These are phyloP conservation scores for Oreonectes daqikongensis DNA, from an alignment of 2,797 vertebrate species.

Conservation along the genomic window DNA sequence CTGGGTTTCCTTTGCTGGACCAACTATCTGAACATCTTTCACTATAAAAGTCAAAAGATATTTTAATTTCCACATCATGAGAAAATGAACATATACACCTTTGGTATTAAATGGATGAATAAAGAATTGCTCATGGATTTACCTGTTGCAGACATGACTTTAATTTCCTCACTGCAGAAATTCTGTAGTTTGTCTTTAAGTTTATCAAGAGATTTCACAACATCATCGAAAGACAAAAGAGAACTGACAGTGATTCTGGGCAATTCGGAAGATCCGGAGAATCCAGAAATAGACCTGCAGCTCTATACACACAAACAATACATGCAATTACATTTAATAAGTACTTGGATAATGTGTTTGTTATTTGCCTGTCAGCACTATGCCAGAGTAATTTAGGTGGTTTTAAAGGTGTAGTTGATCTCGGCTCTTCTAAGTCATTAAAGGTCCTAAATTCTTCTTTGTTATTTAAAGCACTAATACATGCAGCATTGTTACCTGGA, in stretches of 20 bases:
- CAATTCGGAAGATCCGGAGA: background rate
- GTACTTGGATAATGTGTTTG: background rate
- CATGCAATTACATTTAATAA: background rate
- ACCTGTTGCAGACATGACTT: background rate
- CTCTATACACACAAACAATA: background rate
- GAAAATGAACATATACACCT: background rate
- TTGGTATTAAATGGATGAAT: background rate
- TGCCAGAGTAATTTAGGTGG: background rate
- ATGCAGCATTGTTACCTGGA: background rate
- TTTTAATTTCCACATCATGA: background rate
- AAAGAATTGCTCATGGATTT: background rate
- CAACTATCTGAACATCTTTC: background rate
- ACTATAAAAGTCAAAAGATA: background rate
- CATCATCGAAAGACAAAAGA: background rate
- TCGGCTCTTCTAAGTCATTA: no score
- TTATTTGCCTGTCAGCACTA: background rate
- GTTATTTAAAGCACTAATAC: no score
- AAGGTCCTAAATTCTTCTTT: no score
- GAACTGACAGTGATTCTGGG: background rate
- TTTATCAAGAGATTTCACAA: background rate
- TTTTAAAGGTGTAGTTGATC: no score
- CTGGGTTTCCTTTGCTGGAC: background rate
- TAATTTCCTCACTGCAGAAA: background rate
- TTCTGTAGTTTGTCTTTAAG: background rate
- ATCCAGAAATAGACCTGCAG: background rate